Conservation (phyloP, 2,888 invertebrate genomes). For the Lasius platythorax region DNA sequence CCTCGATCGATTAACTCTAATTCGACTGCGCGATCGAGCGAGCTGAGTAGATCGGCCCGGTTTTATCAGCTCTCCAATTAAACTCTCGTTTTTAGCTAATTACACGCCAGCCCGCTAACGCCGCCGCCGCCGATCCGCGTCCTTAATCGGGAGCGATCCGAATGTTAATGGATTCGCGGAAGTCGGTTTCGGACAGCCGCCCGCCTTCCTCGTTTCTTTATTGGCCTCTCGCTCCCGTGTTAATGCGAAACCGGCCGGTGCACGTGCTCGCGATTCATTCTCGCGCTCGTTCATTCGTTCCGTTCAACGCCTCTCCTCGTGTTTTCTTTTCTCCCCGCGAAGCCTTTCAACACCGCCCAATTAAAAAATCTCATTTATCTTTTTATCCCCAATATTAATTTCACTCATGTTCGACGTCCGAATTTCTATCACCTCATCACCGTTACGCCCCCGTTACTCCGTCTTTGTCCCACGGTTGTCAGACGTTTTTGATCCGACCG, state of each 20-base stretch:
- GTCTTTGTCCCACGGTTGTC: not conserved
- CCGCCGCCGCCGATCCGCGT: conserved; percentile 20
- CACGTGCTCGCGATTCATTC: conserved; percentile 41
- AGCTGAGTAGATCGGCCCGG: conserved; percentile 65
- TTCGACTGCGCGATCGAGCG: conserved; percentile 39
- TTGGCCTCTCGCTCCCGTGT: conserved; percentile 31
- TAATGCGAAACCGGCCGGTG: conserved; percentile 38
- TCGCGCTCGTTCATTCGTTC: conserved; percentile 13
- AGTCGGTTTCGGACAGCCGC: conserved; percentile 47
- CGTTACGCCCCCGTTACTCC: conserved; percentile 20
- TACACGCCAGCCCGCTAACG: conserved; percentile 51
- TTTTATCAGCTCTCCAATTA: conserved; percentile 69
- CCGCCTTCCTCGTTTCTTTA: conserved; percentile 20
- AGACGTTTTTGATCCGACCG: not conserved
- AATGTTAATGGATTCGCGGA: conserved; percentile 64
- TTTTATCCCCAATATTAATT: conserved; percentile 65
- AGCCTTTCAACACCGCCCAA: conserved; percentile 68
- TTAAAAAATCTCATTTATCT: conserved; percentile 70
- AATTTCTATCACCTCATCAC: conserved; percentile 63
- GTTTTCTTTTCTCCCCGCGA: conserved; percentile 8
- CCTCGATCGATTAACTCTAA: conserved; percentile 53
- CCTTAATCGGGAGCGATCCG: conserved; percentile 54
- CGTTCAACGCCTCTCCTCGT: conserved; percentile 7
- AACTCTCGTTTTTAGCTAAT: conserved; percentile 69
- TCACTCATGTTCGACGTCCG: conserved; percentile 26